Percentiles rank a stretch among this genome's conserved stretches.
Evolutionary conservation across 2,888 invertebrate species (phyloP).

Genomic region (Chirona hameri): DNA sequence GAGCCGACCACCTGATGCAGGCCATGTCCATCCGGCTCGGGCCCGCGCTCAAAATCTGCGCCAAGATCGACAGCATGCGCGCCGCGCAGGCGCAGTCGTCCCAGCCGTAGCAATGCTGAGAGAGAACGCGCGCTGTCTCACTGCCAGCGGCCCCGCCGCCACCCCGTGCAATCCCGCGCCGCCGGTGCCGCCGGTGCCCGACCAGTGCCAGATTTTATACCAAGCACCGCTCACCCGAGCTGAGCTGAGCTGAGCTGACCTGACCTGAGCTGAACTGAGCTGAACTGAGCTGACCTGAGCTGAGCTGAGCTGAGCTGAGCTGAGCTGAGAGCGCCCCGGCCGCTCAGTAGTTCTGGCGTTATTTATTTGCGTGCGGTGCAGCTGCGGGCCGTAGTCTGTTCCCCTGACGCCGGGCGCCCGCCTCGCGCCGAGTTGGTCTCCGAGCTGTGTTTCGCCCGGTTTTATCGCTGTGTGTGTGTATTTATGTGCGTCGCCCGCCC

Average conservation of each 20-base stretch:
- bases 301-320: no score
- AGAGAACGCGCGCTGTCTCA: not conserved
- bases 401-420: no score
- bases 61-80: constrained; percentile 79
- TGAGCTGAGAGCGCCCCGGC: not conserved
- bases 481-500: not conserved
- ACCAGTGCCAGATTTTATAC: constrained; percentile 13
- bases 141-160: constrained; percentile 13
- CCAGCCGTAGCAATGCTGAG: constrained; percentile 2
- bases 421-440: not conserved
- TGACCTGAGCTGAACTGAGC: no score
- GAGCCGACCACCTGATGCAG: constrained; percentile 89
- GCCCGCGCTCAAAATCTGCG: constrained; percentile 91
- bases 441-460: not conserved
- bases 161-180: not conserved
- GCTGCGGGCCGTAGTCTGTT: not conserved
- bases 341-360: not conserved
- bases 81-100: not conserved
- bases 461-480: not conserved
- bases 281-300: no score
- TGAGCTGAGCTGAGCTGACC: no score
- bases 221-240: no score
- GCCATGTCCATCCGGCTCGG: constrained; percentile 94
- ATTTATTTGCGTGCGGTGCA: not conserved
- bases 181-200: not conserved